Conservation (phyloP, 1,140 invertebrate species). For the Lordiphosa collinella region DNA sequence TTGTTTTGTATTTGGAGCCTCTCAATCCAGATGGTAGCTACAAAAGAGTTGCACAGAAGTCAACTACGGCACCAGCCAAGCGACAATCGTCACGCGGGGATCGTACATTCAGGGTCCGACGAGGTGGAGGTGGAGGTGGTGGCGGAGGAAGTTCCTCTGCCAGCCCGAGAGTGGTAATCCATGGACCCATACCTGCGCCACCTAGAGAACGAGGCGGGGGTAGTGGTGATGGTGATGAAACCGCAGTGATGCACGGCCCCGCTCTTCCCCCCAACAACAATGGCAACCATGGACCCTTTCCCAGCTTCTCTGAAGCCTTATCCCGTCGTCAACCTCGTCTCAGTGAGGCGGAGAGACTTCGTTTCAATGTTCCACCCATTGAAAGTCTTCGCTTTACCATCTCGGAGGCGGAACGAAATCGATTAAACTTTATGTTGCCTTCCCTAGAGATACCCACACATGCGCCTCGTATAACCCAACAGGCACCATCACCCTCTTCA, state of each 20-base stretch:
- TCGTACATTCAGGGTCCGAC: too few species aligned
- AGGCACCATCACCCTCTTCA: neutral
- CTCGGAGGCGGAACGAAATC: constrained; percentile 8
- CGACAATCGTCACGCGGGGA: neutral
- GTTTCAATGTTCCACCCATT: neutral
- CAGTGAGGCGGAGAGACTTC: constrained; percentile 1
- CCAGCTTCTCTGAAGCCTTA: neutral
- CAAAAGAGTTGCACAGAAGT: neutral
- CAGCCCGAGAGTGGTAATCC: too few species aligned
- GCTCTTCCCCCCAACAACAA: too few species aligned
- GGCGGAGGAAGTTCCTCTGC: too few species aligned
- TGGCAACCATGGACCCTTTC: neutral
- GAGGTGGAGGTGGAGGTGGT: too few species aligned
- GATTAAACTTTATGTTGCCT: constrained; percentile 3
- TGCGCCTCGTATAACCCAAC: neutral
- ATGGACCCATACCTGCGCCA: too few species aligned
- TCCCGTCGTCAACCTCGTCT: constrained; percentile 1
- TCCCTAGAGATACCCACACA: neutral
- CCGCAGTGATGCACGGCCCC: neutral
- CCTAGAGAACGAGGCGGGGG: too few species aligned
- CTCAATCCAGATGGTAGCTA: constrained; percentile 64
- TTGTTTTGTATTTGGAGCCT: constrained; percentile 44
- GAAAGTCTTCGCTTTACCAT: constrained; percentile 10
- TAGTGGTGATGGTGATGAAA: too few species aligned
- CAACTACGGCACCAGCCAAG: neutral